phyloP scores from a whole-genome alignment of 1,140 invertebrate genomes.

The Stegodyphus mimosarum region DNA sequence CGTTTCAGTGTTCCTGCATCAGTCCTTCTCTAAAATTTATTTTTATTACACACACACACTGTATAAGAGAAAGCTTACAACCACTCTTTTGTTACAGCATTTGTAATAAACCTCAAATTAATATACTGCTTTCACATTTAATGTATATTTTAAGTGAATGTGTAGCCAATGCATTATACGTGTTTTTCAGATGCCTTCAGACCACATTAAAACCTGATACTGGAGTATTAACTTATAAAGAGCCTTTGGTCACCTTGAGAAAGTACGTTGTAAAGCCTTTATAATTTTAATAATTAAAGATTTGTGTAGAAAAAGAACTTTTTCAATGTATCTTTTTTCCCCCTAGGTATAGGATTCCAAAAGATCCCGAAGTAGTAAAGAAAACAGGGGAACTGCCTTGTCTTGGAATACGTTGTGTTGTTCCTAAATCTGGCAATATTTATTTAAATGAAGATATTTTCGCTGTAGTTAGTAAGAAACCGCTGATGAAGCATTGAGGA shows the following conservation, averaged over 20 bases:
- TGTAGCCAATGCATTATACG: neutral
- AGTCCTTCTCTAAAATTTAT: no score
- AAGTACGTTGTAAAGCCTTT: neutral
- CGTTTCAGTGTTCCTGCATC: no score
- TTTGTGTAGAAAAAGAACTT: neutral
- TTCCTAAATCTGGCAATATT: neutral
- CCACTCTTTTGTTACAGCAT: no score
- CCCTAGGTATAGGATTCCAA: slow-evolving; percentile 24
- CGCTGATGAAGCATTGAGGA: neutral
- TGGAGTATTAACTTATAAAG: slow-evolving; percentile 4
- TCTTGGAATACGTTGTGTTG: neutral
- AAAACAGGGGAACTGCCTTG: slow-evolving; percentile 29
- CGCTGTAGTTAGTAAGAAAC: slow-evolving; percentile 7
- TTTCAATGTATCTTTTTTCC: slow-evolving; percentile 1
- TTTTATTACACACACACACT: no score
- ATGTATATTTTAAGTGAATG: no score
- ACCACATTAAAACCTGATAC: slow-evolving; percentile 23
- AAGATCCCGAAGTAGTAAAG: slow-evolving; percentile 12
- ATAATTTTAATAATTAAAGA: neutral
- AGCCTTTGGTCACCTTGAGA: slow-evolving; percentile 25
- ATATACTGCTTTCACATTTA: no score
- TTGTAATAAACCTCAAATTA: no score
- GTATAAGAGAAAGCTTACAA: no score
- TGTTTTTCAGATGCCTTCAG: neutral
- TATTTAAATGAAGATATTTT: slow-evolving; percentile 18